A percentile compares a stretch with the other conserved stretches of the same genome.
Conservation (phyloP, 1,140 invertebrate genomes). For the Matsumurasca onukii region DNA sequence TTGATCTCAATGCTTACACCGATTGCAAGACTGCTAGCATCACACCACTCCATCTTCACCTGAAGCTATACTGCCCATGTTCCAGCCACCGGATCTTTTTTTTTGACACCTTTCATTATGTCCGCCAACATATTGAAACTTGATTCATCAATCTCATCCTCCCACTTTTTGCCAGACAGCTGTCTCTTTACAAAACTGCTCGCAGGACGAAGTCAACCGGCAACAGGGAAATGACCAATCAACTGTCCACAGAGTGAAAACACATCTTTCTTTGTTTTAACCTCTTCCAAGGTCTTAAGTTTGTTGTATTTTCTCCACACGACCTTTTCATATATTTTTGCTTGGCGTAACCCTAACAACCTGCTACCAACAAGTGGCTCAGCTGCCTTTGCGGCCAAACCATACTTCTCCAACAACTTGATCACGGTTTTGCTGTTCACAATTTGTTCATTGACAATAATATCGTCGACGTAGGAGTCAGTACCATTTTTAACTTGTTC, state of each 20-base stretch:
- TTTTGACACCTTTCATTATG: slow-evolving; percentile 10
- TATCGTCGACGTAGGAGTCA: slow-evolving; percentile 4
- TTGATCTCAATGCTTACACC: background rate
- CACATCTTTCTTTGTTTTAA: slow-evolving; percentile 10
- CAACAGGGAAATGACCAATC: slow-evolving; percentile 16
- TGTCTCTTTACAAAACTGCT: slow-evolving; percentile 17
- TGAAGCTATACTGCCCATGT: background rate
- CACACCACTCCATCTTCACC: background rate
- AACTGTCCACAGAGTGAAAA: slow-evolving; percentile 27
- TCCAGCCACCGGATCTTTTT: background rate
- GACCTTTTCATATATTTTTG: background rate
- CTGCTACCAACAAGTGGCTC: slow-evolving; percentile 2
- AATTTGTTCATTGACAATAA: background rate
- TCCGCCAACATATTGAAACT: background rate
- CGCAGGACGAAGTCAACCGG: slow-evolving; percentile 14
- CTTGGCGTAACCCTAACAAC: background rate
- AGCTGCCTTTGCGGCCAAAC: background rate
- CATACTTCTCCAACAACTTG: background rate
- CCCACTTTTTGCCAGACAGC: background rate
- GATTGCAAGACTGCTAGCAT: background rate
- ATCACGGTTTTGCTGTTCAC: background rate
- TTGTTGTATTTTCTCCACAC: slow-evolving; percentile 22
- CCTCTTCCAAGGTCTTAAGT: background rate
- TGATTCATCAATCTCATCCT: background rate
- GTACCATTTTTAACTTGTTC: background rate